phyloP scores from a whole-genome alignment of 2,797 vertebrate species.

The Astyanax mexicanus region DNA sequence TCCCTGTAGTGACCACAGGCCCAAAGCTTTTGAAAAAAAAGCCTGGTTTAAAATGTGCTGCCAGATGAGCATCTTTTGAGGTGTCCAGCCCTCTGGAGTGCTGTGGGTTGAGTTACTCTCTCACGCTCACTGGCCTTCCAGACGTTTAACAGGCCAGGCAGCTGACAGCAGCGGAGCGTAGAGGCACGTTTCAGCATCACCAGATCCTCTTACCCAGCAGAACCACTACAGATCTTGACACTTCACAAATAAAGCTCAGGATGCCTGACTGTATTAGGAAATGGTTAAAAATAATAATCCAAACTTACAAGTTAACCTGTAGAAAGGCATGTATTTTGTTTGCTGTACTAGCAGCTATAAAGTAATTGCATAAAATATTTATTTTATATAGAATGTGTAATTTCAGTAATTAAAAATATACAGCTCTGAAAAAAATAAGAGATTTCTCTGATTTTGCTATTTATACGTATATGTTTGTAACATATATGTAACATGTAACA shows the following conservation, averaged over 20 bases:
- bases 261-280: not conserved
- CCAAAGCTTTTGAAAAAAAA: not conserved
- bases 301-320: not conserved
- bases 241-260: not conserved
- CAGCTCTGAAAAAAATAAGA: too few relatives aligned
- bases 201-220: conserved; percentile 14
- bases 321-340: too few relatives aligned
- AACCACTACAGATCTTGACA: not conserved
- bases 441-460: too few relatives aligned
- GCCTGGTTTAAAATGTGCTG: not conserved
- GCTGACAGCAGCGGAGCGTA: conserved; percentile 22
- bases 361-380: too few relatives aligned
- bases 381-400: too few relatives aligned
- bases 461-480: too few relatives aligned
- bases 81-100: conserved; percentile 43
- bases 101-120: conserved; percentile 33
- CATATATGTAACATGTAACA: too few relatives aligned
- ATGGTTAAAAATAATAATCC: not conserved
- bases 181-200: not conserved
- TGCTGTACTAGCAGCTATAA: too few relatives aligned
- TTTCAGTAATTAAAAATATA: too few relatives aligned
- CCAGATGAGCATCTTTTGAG: conserved; percentile 26
- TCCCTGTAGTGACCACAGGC: too few relatives aligned
- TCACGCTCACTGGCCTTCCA: not conserved
- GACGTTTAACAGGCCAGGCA: conserved; percentile 9